Conservation (phyloP, 35 echinoderm and acorn worm genomes). For the Apostichopus japonicus region DNA sequence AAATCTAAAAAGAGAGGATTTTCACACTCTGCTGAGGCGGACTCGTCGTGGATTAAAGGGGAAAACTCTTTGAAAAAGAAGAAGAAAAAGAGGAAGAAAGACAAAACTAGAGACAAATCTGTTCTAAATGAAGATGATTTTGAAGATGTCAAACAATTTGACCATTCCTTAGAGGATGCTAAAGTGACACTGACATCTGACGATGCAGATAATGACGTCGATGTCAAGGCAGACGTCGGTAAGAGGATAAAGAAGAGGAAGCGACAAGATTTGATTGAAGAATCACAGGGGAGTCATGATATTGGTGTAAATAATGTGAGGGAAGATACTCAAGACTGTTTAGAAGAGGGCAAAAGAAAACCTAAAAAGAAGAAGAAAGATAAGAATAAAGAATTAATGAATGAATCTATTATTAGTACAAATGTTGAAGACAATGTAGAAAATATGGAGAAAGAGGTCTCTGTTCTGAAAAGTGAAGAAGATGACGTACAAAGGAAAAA, state of each 20-base stretch:
- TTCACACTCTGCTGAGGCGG: neutral
- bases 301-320: neutral
- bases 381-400: neutral
- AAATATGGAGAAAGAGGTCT: neutral
- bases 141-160: neutral
- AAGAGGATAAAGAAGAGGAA: constrained; percentile 39
- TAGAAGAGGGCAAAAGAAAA: neutral
- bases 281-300: neutral
- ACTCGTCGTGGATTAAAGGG: neutral
- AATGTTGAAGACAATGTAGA: neutral
- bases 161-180: neutral
- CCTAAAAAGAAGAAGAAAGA: neutral
- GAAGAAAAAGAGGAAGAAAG: constrained; percentile 51
- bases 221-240: neutral
- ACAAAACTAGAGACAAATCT: neutral
- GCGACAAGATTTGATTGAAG: neutral
- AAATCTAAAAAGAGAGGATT: neutral
- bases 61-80: neutral
- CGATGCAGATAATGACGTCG: neutral
- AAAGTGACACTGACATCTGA: neutral
- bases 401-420: no score
- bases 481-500: neutral
- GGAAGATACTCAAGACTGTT: neutral
- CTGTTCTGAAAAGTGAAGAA: neutral
- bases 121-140: neutral